Base-by-base conservation (phyloP, 2,113 vertebrate species). In the Mormyrus iriodes region DNA sequence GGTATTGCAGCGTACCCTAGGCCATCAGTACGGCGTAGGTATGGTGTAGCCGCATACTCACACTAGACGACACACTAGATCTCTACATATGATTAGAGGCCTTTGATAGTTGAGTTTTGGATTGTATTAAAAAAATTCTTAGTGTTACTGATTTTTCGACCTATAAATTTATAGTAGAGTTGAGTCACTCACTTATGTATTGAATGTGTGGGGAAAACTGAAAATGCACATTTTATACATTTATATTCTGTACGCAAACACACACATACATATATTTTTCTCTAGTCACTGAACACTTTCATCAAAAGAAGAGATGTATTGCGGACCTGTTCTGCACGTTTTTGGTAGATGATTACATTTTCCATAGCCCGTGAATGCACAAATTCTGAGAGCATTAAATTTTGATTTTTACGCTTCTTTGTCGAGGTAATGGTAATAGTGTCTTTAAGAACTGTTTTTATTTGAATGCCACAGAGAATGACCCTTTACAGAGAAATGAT, bases 51-150 rank as follows among this genome's bases (percentile, higher is more conserved):
- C 1, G 8, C 9, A 0, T 8, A 2, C 27, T 17, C n/a, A n/a
- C n/a, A n/a, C n/a, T n/a, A n/a, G n/a, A 91, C 89, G 89, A 88
- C 79, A 85, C 49, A 92, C 91, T 94, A 92, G 92, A 90, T 88
- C 88, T 94, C 93, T 91, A 92, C 89, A 89, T 15, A 73, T 35
- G 65, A 35, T 15, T 35, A 90, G 92, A 94, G 94, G 93, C 88
- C 94, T 51, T 69, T 48, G 39, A 86, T 91, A 90, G 65, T 51
- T 58, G 88, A 88, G 86, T 69, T 39, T 82, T 87, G 88, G 90
- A 87, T 90, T 46, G 84, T n/a, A 76, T 90, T 90, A 85, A 91
- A 91, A n/a, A 93, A 90, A 91, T 90, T 49, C 79, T 1, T 51
- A 69, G 88, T 69, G 27, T 55, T 65, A 31, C 7, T 83, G 8